Evolutionary conservation across 2,113 vertebrate species (phyloP).

Genomic region (Microtus ochrogaster): DNA sequence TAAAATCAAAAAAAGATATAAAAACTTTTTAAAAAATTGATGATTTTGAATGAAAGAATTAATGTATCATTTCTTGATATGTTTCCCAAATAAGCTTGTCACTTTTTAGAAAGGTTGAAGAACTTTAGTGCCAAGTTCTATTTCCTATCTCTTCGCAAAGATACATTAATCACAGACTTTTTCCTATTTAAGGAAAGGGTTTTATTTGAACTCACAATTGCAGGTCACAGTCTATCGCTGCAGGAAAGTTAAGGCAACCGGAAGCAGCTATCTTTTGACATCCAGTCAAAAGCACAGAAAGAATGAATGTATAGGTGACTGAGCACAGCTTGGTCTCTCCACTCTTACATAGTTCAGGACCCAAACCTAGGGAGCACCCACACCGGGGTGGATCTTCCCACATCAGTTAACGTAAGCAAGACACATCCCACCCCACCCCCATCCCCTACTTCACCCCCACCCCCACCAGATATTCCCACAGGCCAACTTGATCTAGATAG

Average conservation of each 20-base stretch:
- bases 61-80: background rate
- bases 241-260: background rate
- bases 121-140: background rate
- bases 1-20: background rate
- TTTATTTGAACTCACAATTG: background rate
- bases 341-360: background rate
- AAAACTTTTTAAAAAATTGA: background rate
- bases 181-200: background rate
- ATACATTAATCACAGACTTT: background rate
- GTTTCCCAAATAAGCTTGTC: background rate
- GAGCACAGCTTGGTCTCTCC: background rate
- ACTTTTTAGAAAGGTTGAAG: conserved; percentile 8
- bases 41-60: background rate
- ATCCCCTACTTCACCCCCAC: background rate
- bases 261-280: background rate
- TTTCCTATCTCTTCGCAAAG: background rate
- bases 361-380: background rate
- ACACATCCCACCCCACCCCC: background rate
- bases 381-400: background rate
- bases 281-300: background rate
- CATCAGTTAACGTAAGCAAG: background rate
- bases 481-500: background rate
- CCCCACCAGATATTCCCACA: background rate
- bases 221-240: background rate
- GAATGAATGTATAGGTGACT: background rate